These are phyloP conservation scores for Pristionchus maxplancki DNA, from an alignment of 2,888 invertebrate genomes.

Conservation along the genomic window DNA sequence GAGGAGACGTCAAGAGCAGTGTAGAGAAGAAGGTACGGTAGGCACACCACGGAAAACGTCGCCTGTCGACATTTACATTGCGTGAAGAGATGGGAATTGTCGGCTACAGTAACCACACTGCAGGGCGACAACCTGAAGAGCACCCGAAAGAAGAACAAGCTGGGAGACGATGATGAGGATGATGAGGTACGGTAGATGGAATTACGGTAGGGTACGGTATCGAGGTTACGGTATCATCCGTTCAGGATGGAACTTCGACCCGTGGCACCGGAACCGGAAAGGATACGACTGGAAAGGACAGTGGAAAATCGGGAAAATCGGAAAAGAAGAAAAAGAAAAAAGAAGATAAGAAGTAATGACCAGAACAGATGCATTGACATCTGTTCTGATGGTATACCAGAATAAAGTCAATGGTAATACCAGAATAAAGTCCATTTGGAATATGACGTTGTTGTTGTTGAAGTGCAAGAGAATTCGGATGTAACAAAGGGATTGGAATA, in stretches of 20 bases:
- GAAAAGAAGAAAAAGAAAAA: background rate
- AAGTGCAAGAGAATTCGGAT: no score
- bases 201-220: no score
- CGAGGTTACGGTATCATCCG: background rate
- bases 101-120: background rate
- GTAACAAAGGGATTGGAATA: no score
- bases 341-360: background rate
- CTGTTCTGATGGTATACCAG: slow-evolving; percentile 4
- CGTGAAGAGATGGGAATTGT: background rate
- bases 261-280: background rate
- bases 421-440: slow-evolving; percentile 4
- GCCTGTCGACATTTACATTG: background rate
- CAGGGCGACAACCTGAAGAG: background rate
- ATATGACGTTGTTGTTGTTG: background rate
- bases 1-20: background rate
- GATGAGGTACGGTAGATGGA: slow-evolving; percentile 22
- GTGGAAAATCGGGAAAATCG: background rate
- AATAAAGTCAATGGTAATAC: slow-evolving; percentile 4
- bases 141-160: background rate
- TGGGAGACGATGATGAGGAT: background rate
- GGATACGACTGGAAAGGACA: background rate
- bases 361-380: background rate
- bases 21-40: slow-evolving; percentile 18
- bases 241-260: background rate
- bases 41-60: slow-evolving; percentile 2